A percentile compares a stretch with the other conserved stretches of the same genome.
Conservation (phyloP, 2,888 invertebrate genomes). For the Eulithis prunata region DNA sequence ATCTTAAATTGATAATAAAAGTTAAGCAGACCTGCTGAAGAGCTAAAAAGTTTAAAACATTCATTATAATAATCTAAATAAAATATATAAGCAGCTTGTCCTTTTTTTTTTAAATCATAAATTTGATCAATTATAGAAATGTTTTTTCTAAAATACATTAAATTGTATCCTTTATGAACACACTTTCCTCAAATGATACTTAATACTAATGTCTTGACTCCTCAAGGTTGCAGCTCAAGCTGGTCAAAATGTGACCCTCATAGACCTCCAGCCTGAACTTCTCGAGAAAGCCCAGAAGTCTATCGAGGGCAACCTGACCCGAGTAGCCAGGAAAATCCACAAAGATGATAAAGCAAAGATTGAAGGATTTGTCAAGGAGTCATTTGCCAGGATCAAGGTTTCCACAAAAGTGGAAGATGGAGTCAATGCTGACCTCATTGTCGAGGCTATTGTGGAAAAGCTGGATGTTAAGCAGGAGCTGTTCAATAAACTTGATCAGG, state of each 20-base stretch:
- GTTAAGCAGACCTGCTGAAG: too few species aligned
- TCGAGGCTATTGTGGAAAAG: constrained; percentile 96
- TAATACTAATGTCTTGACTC: too few species aligned
- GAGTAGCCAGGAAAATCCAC: constrained; percentile 91
- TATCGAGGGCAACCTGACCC: constrained; percentile 88
- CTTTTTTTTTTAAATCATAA: too few species aligned
- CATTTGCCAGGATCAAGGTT: constrained; percentile 77
- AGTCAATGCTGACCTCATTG: constrained; percentile 88
- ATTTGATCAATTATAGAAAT: too few species aligned
- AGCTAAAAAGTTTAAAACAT: too few species aligned
- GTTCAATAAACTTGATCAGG: constrained; percentile 89
- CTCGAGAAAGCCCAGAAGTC: constrained; percentile 88
- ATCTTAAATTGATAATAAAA: background rate
- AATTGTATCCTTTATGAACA: too few species aligned
- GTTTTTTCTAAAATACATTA: too few species aligned
- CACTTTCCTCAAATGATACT: too few species aligned
- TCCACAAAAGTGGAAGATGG: constrained; percentile 86
- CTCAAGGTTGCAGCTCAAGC: constrained; percentile 93
- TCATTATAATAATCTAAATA: too few species aligned
- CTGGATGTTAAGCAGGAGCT: constrained; percentile 90
- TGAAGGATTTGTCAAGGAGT: constrained; percentile 87
- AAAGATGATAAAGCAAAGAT: constrained; percentile 87
- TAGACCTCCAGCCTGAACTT: constrained; percentile 90
- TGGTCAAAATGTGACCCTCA: constrained; percentile 91
- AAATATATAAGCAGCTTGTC: too few species aligned